Evolutionary conservation across 2,888 invertebrate species (phyloP).

Genomic region (Melinaea marsaeus): DNA sequence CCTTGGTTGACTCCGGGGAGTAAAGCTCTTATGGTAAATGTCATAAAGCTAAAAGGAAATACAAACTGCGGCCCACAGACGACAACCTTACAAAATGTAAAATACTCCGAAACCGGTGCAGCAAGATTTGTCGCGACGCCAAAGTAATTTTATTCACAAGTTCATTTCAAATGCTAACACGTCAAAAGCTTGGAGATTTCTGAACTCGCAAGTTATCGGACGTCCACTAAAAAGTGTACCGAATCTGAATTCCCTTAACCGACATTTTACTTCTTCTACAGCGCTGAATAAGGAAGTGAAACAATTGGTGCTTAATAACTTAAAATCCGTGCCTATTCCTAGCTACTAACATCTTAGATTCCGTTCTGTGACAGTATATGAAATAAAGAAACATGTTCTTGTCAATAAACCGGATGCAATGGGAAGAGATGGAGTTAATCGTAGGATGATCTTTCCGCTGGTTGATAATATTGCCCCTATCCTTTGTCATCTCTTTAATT

Average conservation of each 20-base stretch:
- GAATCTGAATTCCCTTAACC: neutral
- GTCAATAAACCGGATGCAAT: neutral
- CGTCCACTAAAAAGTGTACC: neutral
- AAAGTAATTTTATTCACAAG: neutral
- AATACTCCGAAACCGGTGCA: slow-evolving; percentile 4
- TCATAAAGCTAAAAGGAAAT: neutral
- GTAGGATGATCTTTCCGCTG: neutral
- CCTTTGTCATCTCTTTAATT: neutral
- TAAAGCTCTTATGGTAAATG: too few relatives aligned
- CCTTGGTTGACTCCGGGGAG: too few relatives aligned
- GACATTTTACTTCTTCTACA: neutral
- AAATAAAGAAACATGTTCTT: neutral
- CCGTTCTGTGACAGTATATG: neutral
- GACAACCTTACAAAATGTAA: neutral
- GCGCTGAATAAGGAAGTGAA: neutral
- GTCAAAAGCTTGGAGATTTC: slow-evolving; percentile 1
- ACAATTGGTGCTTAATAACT: neutral
- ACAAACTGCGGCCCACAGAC: neutral
- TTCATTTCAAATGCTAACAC: neutral
- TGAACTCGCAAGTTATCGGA: neutral
- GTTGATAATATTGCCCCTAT: neutral
- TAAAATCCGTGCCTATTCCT: neutral
- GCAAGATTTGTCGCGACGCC: neutral
- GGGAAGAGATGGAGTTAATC: neutral
- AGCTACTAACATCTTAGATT: neutral